Conservation (phyloP, 2,113 vertebrate species). For the Pogona vitticeps region DNA sequence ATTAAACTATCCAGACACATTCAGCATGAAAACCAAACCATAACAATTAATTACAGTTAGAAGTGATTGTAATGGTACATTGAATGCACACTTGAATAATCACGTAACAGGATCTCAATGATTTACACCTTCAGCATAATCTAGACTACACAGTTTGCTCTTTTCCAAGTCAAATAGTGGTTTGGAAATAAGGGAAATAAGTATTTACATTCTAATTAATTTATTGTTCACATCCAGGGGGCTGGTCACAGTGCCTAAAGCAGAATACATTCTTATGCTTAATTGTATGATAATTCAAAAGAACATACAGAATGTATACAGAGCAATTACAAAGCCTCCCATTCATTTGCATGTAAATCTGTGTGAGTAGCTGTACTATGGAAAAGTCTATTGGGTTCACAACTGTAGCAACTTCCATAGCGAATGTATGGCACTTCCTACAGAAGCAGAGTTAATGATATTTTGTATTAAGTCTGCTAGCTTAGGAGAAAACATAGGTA, state of each 20-base stretch:
- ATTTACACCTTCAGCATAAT: slow-evolving; percentile 68
- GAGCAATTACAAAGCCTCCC: too few species aligned
- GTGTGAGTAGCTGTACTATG: too few species aligned
- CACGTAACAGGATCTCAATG: slow-evolving; percentile 64
- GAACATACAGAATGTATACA: too few species aligned
- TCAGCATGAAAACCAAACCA: slow-evolving; percentile 57
- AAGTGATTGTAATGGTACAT: slow-evolving; percentile 73
- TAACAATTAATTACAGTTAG: slow-evolving; percentile 71
- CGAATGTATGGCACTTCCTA: too few species aligned
- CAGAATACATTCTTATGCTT: not conserved
- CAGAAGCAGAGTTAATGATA: too few species aligned
- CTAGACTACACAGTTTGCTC: slow-evolving; percentile 56
- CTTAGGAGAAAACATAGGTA: too few species aligned
- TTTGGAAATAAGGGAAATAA: not conserved
- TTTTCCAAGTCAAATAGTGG: slow-evolving; percentile 15
- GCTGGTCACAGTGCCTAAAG: not conserved
- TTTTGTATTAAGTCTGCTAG: too few species aligned
- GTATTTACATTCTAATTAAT: not conserved
- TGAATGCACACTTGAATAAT: slow-evolving; percentile 75
- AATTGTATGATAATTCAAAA: too few species aligned
- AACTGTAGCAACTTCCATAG: too few species aligned
- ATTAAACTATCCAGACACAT: slow-evolving; percentile 55
- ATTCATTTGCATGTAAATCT: too few species aligned
- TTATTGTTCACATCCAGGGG: not conserved
- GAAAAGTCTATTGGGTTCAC: too few species aligned